Conservation (phyloP, 2,797 vertebrate species). For the Loriculus beryllinus region DNA sequence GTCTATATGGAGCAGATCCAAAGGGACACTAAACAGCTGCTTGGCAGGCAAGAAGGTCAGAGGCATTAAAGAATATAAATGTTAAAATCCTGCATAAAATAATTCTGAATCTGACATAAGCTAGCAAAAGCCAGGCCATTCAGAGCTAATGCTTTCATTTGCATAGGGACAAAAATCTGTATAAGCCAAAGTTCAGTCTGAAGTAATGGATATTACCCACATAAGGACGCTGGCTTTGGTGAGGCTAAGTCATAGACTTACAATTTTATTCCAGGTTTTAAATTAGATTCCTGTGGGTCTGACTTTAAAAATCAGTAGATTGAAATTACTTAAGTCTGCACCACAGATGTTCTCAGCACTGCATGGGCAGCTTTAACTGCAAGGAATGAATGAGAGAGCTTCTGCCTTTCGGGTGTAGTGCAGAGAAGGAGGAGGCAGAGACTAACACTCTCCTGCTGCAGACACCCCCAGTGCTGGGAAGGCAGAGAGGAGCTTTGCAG, state of each 20-base stretch:
- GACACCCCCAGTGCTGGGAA: neutral
- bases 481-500: neutral
- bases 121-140: neutral
- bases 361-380: neutral
- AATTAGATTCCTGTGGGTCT: neutral
- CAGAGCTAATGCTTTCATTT: neutral
- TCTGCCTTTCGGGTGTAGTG: neutral
- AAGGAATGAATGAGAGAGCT: neutral
- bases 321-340: neutral
- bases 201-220: neutral
- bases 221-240: neutral
- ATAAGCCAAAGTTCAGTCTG: neutral
- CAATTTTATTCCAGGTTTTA: neutral
- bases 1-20: neutral
- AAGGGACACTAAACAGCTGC: neutral
- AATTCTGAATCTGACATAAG: neutral
- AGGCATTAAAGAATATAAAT: conserved; percentile 11
- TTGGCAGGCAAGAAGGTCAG: neutral
- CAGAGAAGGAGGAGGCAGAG: neutral
- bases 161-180: neutral
- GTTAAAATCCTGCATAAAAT: conserved; percentile 12
- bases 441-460: neutral
- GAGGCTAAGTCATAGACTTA: neutral
- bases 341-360: neutral
- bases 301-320: neutral